phyloP scores from a whole-genome alignment of 2,113 vertebrate species.

The Acrocephalus kingi region DNA sequence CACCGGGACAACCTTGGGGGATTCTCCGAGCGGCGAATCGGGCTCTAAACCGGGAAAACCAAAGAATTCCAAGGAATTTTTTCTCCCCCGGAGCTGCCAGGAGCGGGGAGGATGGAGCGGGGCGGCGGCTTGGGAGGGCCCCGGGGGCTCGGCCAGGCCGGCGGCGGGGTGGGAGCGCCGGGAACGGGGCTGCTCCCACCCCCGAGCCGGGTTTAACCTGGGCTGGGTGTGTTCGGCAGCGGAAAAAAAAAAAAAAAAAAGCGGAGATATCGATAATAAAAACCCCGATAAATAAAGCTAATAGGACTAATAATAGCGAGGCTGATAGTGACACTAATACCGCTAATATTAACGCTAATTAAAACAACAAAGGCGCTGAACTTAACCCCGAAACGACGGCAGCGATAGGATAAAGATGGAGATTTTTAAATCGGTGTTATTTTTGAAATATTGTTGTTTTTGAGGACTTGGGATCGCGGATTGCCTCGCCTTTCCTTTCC shows the following conservation, averaged over 20 bases:
- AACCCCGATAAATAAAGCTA: no score
- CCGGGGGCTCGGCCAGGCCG: background rate
- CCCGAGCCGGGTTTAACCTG: background rate
- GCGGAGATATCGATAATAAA: background rate
- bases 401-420: fast-evolving
- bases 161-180: background rate
- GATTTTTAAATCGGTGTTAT: fast-evolving
- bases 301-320: background rate
- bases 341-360: background rate
- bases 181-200: background rate
- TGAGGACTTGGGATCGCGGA: background rate
- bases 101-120: background rate
- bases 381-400: fast-evolving
- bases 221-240: background rate
- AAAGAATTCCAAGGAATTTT: background rate
- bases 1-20: background rate
- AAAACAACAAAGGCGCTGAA: background rate
- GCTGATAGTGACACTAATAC: background rate
- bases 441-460: fast-evolving
- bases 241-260: background rate
- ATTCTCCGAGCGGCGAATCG: background rate
- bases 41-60: background rate
- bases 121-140: background rate
- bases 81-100: no score
- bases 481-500: background rate